phyloP scores from a whole-genome alignment of 2,797 vertebrate species.

The Microcaecilia unicolor region DNA sequence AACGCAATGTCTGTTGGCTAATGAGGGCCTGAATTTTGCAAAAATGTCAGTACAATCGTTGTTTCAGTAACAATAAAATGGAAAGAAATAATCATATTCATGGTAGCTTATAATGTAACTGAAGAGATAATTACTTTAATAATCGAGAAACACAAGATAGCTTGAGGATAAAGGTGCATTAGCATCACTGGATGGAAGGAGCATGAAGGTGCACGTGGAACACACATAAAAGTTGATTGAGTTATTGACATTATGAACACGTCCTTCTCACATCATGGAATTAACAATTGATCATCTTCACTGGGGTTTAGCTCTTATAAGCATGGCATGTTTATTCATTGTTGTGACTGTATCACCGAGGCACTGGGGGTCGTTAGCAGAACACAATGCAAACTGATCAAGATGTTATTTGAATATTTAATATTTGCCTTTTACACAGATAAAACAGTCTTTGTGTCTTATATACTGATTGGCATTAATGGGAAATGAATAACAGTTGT shows the following conservation, averaged over 20 bases:
- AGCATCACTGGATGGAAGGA: too few species aligned
- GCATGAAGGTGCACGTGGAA: too few species aligned
- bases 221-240: constrained; percentile 71
- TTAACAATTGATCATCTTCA: constrained; percentile 86
- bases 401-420: constrained; percentile 17
- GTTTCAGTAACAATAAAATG: constrained; percentile 10
- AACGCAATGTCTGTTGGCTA: constrained; percentile 13
- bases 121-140: constrained; percentile 30
- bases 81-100: constrained; percentile 23
- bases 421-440: constrained; percentile 5
- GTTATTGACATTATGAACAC: constrained; percentile 77
- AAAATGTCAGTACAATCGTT: constrained; percentile 25
- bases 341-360: constrained; percentile 62
- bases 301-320: constrained; percentile 53
- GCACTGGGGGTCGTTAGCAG: constrained; percentile 52
- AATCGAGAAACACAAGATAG: constrained; percentile 19
- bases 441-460: constrained; percentile 13
- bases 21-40: constrained; percentile 25
- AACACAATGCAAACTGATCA: constrained; percentile 22
- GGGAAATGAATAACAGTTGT: constrained; percentile 23
- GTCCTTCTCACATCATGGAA: constrained; percentile 81
- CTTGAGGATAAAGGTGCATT: constrained; percentile 51
- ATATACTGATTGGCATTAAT: constrained; percentile 2
- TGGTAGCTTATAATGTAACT: constrained; percentile 22
- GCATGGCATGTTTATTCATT: constrained; percentile 68